Percentiles rank a stretch among this genome's conserved stretches.
Conservation (phyloP, 2,888 invertebrate genomes). For the Galeruca laticollis region DNA sequence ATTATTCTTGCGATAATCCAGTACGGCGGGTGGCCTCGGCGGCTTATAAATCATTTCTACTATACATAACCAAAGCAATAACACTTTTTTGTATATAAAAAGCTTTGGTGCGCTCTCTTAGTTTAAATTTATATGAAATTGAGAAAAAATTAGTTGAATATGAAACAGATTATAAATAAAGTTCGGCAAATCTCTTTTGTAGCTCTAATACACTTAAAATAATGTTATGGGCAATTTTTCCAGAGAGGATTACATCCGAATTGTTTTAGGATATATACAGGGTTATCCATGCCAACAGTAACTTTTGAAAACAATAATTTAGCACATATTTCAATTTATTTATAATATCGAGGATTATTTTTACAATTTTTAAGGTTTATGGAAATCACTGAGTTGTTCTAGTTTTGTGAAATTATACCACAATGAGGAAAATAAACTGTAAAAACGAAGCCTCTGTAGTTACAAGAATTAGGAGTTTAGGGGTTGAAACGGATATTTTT, state of each 20-base stretch:
- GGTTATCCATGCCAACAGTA: neutral
- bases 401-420: no score
- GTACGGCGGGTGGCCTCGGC: slow-evolving; percentile 18
- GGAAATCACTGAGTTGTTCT: no score
- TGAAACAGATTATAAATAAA: neutral
- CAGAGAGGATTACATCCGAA: neutral
- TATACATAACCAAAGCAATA: slow-evolving; percentile 11
- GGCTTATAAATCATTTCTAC: slow-evolving; percentile 23
- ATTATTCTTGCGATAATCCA: slow-evolving; percentile 29
- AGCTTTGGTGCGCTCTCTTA: neutral
- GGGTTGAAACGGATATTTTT: no score
- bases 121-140: slow-evolving; percentile 14
- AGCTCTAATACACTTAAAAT: neutral
- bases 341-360: no score
- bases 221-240: neutral
- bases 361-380: no score
- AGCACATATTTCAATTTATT: no score
- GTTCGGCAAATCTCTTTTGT: neutral
- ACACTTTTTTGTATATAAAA: neutral
- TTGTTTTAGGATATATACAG: neutral
- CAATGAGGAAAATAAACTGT: no score
- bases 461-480: no score
- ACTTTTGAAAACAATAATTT: no score
- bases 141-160: slow-evolving; percentile 1
- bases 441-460: no score